Conservation (phyloP, 1,140 invertebrate species). For the Subanguina moxae region DNA sequence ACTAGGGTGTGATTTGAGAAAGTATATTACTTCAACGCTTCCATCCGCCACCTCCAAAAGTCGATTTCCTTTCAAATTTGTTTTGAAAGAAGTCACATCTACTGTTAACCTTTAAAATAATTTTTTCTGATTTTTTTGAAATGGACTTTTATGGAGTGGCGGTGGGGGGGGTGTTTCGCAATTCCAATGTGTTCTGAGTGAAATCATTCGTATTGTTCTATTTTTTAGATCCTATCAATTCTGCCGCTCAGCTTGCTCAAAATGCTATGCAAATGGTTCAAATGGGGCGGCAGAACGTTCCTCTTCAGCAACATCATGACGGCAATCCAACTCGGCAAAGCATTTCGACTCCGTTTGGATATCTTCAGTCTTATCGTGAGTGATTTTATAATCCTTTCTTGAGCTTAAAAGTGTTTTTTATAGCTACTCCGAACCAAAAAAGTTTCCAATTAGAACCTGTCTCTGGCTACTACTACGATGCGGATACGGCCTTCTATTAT, state of each 20-base stretch:
- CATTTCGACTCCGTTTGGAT: constrained; percentile 50
- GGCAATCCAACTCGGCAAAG: constrained; percentile 31
- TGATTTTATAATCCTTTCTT: constrained; percentile 8
- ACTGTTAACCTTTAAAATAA: no score
- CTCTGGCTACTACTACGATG: constrained; percentile 94
- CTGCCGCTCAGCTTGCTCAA: constrained; percentile 81
- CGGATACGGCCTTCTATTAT: constrained; percentile 85
- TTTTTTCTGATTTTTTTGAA: no score
- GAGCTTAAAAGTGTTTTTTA: constrained; percentile 8
- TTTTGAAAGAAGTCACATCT: no score
- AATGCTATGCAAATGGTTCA: constrained; percentile 78
- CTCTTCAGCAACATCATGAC: constrained; percentile 10
- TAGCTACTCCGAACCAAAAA: constrained; percentile 74
- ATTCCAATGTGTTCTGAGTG: no score
- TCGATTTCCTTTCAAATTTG: no score
- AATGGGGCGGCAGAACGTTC: constrained; percentile 41
- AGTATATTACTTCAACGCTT: no score
- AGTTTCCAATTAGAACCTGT: constrained; percentile 88
- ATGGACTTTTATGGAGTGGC: no score
- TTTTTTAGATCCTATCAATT: constrained; percentile 69
- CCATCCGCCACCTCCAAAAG: no score
- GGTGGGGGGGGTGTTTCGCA: no score
- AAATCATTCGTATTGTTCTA: not conserved
- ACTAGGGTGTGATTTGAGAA: no score
- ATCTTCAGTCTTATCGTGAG: constrained; percentile 55